A percentile compares a stretch with the other conserved stretches of the same genome.
Evolutionary conservation across 2,888 invertebrate genomes (phyloP).

Genomic region (Phengaris alcon): DNA sequence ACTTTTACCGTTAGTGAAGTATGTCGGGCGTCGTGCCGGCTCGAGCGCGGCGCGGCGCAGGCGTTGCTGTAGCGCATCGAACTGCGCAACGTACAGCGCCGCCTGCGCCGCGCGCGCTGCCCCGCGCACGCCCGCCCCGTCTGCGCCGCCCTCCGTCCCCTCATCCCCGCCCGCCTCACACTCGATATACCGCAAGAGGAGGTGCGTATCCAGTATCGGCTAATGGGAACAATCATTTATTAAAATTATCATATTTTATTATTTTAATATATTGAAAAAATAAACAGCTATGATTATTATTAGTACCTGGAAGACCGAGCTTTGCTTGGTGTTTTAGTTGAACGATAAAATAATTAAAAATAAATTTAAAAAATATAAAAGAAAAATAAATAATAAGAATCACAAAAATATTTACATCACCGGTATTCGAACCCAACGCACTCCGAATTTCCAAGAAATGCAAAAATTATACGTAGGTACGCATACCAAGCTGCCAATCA

Average conservation of each 20-base stretch:
- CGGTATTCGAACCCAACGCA: no score
- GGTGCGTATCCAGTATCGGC: constrained; percentile 78
- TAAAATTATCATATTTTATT: background rate
- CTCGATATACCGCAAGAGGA: constrained; percentile 76
- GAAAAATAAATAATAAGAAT: no score
- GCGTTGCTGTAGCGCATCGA: constrained; percentile 71
- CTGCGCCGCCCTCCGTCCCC: constrained; percentile 47
- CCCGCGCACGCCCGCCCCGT: constrained; percentile 50
- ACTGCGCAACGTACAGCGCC: constrained; percentile 74
- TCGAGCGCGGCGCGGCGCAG: constrained; percentile 48
- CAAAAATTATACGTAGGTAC: no score
- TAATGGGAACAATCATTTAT: constrained; percentile 40
- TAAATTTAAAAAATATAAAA: no score
- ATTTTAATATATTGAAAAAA: no score
- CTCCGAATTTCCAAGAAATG: no score
- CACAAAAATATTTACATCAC: no score
- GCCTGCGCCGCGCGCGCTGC: constrained; percentile 74
- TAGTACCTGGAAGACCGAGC: no score
- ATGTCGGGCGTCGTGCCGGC: constrained; percentile 48
- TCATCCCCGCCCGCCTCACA: constrained; percentile 43
- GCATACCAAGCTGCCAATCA: no score
- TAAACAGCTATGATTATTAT: background rate
- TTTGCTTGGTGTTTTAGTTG: no score
- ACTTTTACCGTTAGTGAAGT: constrained; percentile 56
- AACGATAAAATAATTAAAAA: no score